Conservation (phyloP, 2,797 vertebrate species). For the Oryzias dopingdopingensis region DNA sequence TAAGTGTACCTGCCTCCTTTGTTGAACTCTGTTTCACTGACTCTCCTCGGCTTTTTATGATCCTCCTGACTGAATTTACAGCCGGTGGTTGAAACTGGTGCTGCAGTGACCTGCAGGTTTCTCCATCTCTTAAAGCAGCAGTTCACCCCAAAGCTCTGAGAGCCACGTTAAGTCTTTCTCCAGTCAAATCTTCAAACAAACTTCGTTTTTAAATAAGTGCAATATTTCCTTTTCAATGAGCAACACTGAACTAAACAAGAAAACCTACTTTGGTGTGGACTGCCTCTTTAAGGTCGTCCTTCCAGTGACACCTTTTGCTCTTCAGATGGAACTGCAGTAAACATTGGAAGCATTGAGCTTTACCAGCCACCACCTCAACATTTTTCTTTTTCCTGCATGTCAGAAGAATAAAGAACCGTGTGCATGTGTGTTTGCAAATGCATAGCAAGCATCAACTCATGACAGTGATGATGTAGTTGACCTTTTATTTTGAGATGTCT, state of each 20-base stretch:
- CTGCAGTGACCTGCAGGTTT: slow-evolving; percentile 41
- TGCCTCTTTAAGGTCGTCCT: slow-evolving; percentile 56
- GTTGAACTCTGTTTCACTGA: slow-evolving; percentile 59
- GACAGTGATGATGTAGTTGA: not conserved
- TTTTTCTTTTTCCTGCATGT: slow-evolving; percentile 61
- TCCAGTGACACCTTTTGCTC: slow-evolving; percentile 36
- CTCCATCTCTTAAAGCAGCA: slow-evolving; percentile 63
- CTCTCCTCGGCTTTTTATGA: slow-evolving; percentile 31
- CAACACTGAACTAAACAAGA: not conserved
- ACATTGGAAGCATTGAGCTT: slow-evolving; percentile 54
- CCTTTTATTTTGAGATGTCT: not conserved
- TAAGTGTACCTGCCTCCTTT: slow-evolving; percentile 67
- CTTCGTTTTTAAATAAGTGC: not conserved
- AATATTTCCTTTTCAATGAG: not conserved
- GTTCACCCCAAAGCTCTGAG: slow-evolving; percentile 43
- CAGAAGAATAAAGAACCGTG: slow-evolving; percentile 7
- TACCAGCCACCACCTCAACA: slow-evolving; percentile 34
- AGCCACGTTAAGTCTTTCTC: not conserved
- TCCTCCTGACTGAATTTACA: slow-evolving; percentile 39
- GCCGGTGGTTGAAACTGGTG: slow-evolving; percentile 52
- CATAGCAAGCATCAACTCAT: no score
- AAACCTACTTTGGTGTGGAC: slow-evolving; percentile 53
- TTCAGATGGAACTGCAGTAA: not conserved
- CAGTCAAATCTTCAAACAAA: not conserved
- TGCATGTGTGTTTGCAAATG: slow-evolving; percentile 59